Evolutionary conservation across 2,797 vertebrate genomes (phyloP).

Genomic region (Streptopelia turtur): DNA sequence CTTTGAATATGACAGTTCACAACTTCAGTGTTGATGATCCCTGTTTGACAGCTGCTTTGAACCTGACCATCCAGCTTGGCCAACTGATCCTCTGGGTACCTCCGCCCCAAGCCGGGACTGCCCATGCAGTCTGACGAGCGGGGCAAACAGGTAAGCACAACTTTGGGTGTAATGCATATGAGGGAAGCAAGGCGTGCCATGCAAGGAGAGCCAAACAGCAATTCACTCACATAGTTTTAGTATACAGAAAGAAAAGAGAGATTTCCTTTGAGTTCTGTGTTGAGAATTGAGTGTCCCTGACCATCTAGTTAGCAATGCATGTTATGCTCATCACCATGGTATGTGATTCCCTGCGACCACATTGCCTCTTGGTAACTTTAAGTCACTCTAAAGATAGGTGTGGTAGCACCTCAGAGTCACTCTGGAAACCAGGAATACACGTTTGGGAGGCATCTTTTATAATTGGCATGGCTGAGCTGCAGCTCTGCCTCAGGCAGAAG

Average conservation of each 20-base stretch:
- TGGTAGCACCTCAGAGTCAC: conserved; percentile 39
- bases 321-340: neutral
- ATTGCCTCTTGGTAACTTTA: conserved; percentile 36
- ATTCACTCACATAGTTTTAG: neutral
- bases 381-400: conserved; percentile 33
- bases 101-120: neutral
- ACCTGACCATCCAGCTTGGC: neutral
- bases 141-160: neutral
- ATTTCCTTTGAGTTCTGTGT: neutral
- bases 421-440: conserved; percentile 67
- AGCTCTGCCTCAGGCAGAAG: conserved; percentile 56
- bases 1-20: neutral
- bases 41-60: neutral
- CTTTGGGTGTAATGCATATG: accelerated
- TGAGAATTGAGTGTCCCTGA: neutral
- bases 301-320: neutral
- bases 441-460: conserved; percentile 65
- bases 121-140: neutral
- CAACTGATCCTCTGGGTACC: neutral
- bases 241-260: neutral
- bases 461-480: conserved; percentile 59
- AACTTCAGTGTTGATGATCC: neutral
- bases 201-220: neutral
- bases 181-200: neutral
- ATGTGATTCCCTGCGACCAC: conserved; percentile 27